Base-by-base conservation (phyloP, 1,140 invertebrate species). In the Zophobas atratus region DNA sequence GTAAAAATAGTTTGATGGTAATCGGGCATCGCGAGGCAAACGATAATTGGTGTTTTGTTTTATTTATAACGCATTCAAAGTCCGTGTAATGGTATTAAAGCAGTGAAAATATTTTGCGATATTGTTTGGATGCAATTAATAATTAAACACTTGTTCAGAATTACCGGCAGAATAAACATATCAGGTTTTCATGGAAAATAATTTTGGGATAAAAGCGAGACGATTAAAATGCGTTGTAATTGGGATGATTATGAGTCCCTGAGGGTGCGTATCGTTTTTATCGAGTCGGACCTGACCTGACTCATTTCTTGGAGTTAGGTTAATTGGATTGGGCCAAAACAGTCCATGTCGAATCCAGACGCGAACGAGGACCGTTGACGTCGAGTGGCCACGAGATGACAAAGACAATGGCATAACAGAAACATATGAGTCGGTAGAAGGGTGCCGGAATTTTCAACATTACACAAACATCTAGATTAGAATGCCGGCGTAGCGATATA, bases 401-500 rank as follows among this genome's bases (percentile, higher is more conserved):
- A 60, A 36, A 60, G 55, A 56, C 55, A 56, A 33, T 56, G 33
- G 34, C 6, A 56, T 34, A 33, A 67, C 60, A 67, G 60, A 67
- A 67, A 67, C 43, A 39, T 41, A 39, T 67, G 34, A 39, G 60
- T 33, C 20, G 60, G 60, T 63, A 20, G 8, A 67, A 67, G 39
- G 60, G 60, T 67, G 39, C 60, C 20, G 60, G 60, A 41, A 67
- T 67, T 67, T 67, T 67, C 60, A 39, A 32, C 39, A 67, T 39
- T 43, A 67, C 38, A 67, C 38, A 67, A 41, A 67, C 39, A 67
- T 67, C 60, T 67, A 67, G 60, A 67, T 67, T 67, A 67, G 60
- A 67, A 39, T 32, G 6, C 8, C 39, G n/a, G 43, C 60, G 39
- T 67, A 39, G 32, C 60, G 39, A 67, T n/a, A 67, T 67, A 67